phyloP scores from a whole-genome alignment of 2,797 vertebrate genomes.

The Chromis chromis region DNA sequence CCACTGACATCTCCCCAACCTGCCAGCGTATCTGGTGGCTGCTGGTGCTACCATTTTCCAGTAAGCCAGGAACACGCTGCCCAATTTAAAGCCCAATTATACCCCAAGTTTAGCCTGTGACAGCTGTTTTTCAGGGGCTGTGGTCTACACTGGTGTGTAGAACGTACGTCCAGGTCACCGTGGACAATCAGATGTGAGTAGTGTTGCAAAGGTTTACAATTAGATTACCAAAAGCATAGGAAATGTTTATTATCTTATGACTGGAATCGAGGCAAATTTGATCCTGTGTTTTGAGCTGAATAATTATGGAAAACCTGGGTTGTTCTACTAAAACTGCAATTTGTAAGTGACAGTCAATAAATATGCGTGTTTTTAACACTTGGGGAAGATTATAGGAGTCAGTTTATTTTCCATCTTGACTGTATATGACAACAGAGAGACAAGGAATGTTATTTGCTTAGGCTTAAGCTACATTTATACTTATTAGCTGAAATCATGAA shows the following conservation, averaged over 20 bases:
- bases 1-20: slow-evolving; percentile 63
- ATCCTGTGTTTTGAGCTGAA: not conserved
- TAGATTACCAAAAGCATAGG: not conserved
- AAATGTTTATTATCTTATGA: not conserved
- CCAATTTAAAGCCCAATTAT: slow-evolving; percentile 55
- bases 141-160: slow-evolving; percentile 23
- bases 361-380: not conserved
- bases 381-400: not conserved
- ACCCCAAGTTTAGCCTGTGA: slow-evolving; percentile 31
- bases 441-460: not conserved
- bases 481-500: not conserved
- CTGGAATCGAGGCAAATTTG: not conserved
- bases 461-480: not conserved
- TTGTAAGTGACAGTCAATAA: not conserved
- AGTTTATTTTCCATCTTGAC: not conserved
- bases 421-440: not conserved
- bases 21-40: slow-evolving; percentile 43
- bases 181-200: slow-evolving; percentile 5
- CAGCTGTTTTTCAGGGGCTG: slow-evolving; percentile 45
- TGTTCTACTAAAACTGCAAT: slow-evolving; percentile 3
- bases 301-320: not conserved
- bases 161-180: slow-evolving; percentile 8
- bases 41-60: slow-evolving; percentile 68
- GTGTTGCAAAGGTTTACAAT: not conserved
- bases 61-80: slow-evolving; percentile 64